phyloP scores from a whole-genome alignment of 2,797 vertebrate genomes.

The Sebastolobus alascanus region DNA sequence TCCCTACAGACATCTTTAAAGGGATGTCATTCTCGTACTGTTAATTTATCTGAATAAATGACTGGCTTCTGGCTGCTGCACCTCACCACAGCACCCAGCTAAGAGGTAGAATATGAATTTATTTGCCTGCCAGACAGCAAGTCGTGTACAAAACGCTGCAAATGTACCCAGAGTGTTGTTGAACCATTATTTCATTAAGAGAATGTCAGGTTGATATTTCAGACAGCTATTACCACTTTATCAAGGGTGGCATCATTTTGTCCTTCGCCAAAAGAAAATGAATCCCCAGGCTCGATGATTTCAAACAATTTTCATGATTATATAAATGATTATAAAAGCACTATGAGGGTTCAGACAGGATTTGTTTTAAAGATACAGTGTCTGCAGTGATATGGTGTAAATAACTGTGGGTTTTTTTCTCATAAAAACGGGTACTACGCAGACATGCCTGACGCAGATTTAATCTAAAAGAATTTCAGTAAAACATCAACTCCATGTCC shows the following conservation, averaged over 20 bases:
- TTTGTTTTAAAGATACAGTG: conserved; percentile 10
- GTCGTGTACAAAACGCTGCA: conserved; percentile 38
- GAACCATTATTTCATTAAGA: conserved; percentile 44
- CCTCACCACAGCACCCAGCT: conserved; percentile 39
- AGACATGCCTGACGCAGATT: conserved; percentile 48
- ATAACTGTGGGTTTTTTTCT: conserved; percentile 63
- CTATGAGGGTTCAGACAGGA: conserved; percentile 2
- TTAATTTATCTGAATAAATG: conserved; percentile 57
- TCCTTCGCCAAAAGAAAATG: neutral
- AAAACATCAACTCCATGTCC: conserved; percentile 22
- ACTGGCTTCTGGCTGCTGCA: conserved; percentile 45
- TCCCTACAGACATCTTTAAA: conserved; percentile 48
- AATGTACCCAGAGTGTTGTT: conserved; percentile 27
- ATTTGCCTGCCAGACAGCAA: conserved; percentile 55
- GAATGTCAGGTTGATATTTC: conserved; percentile 46
- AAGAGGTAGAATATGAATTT: conserved; percentile 43
- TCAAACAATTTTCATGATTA: conserved; percentile 13
- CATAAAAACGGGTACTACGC: conserved; percentile 54
- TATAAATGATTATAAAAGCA: conserved; percentile 33
- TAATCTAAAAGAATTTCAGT: conserved; percentile 24
- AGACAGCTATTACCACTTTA: conserved; percentile 32
- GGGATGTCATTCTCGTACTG: conserved; percentile 40
- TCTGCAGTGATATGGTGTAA: conserved; percentile 71
- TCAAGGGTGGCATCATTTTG: conserved; percentile 14
- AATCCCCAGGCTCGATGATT: conserved; percentile 5